These are phyloP conservation scores for Sebastolobus alascanus DNA, from an alignment of 2,797 vertebrate genomes.

Conservation along the genomic window DNA sequence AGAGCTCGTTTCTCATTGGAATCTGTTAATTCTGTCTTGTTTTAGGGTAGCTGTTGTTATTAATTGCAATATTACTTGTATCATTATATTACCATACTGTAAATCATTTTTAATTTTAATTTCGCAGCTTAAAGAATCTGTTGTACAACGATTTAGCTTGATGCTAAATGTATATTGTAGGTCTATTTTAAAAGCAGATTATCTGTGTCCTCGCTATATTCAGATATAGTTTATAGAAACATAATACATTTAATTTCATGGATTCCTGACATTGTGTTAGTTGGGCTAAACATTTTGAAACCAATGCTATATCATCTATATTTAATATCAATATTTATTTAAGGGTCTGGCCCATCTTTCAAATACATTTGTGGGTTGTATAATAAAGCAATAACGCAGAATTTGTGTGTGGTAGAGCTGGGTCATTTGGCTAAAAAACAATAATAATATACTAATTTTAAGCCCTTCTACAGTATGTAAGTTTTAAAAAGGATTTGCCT, in stretches of 20 bases:
- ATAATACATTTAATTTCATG: neutral
- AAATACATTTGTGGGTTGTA: neutral
- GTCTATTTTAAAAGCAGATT: neutral
- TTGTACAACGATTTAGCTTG: neutral
- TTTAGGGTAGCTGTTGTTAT: constrained; percentile 39
- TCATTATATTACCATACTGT: neutral
- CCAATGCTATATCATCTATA: neutral
- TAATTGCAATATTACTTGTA: neutral
- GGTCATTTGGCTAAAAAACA: neutral
- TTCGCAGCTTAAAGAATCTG: neutral
- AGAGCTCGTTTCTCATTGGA: constrained; percentile 60
- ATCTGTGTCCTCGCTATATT: neutral
- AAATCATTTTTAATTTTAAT: neutral
- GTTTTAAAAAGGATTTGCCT: no score
- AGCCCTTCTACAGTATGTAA: no score
- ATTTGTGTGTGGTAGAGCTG: neutral
- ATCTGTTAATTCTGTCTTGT: constrained; percentile 54
- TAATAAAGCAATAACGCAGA: neutral
- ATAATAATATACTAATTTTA: no score
- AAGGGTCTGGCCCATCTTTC: neutral
- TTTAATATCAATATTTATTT: neutral
- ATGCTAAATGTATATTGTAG: neutral
- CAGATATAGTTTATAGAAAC: neutral
- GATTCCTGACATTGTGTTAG: neutral
- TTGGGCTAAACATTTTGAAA: neutral